Evolutionary conservation across 2,888 invertebrate species (phyloP).

Genomic region (Notocelia uddmanniana): DNA sequence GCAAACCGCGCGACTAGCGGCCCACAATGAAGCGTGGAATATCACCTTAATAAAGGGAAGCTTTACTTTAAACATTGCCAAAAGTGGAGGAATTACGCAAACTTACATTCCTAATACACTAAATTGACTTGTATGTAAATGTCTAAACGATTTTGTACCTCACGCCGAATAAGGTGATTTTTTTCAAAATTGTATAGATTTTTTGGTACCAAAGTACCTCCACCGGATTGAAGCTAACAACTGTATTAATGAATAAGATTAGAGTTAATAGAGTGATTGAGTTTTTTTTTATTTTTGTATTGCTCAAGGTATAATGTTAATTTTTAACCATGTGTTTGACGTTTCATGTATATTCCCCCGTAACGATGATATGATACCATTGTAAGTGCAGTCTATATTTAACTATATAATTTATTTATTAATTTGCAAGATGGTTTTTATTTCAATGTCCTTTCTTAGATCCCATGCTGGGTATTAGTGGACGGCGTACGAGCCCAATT

Average conservation of each 20-base stretch:
- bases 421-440: conserved; percentile 70
- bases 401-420: conserved; percentile 86
- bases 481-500: too few species aligned
- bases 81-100: conserved; percentile 63
- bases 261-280: conserved; percentile 76
- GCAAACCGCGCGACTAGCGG: neutral
- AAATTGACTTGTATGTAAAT: conserved; percentile 23
- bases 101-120: conserved; percentile 73
- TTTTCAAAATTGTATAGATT: conserved; percentile 21
- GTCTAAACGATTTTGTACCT: conserved; percentile 15
- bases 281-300: conserved; percentile 82
- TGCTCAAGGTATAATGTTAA: conserved; percentile 80
- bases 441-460: neutral
- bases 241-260: conserved; percentile 62
- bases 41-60: conserved; percentile 16
- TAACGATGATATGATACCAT: conserved; percentile 77
- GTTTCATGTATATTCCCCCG: conserved; percentile 80
- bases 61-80: conserved; percentile 68
- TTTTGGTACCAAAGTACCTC: conserved; percentile 59
- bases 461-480: too few species aligned
- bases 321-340: conserved; percentile 76
- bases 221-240: conserved; percentile 45
- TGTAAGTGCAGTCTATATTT: conserved; percentile 84
- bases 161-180: neutral
- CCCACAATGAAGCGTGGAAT: neutral